Conservation (phyloP, 2,113 vertebrate species). For the Sterrhoptilus dennistouni region DNA sequence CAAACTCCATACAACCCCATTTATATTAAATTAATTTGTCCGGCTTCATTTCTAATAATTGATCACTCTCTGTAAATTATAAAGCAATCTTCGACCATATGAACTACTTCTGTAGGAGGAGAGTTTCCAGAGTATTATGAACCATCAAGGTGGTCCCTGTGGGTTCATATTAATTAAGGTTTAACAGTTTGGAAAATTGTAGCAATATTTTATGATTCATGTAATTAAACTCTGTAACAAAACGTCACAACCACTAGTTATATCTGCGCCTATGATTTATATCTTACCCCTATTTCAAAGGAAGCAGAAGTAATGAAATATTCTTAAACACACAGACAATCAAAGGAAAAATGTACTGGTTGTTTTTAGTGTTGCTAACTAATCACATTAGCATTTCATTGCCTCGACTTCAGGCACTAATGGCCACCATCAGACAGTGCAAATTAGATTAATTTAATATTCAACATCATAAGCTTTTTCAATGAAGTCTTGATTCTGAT, state of each 20-base stretch:
- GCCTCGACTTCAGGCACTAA: constrained; percentile 22
- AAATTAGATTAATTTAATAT: constrained; percentile 58
- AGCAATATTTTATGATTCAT: constrained; percentile 85
- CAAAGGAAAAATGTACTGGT: constrained; percentile 41
- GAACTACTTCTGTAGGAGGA: constrained; percentile 64
- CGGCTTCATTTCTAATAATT: constrained; percentile 83
- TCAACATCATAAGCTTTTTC: constrained; percentile 53
- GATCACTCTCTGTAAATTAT: constrained; percentile 79
- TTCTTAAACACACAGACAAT: constrained; percentile 62
- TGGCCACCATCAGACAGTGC: constrained; percentile 41
- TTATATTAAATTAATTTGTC: constrained; percentile 98
- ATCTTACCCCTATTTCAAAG: constrained; percentile 72
- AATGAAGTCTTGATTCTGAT: constrained; percentile 21
- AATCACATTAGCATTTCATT: constrained; percentile 42
- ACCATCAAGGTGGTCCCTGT: constrained; percentile 78
- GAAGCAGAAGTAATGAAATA: constrained; percentile 73
- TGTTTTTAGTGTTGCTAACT: constrained; percentile 34
- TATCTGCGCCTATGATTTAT: constrained; percentile 80
- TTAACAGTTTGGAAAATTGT: constrained; percentile 85
- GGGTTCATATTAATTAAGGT: constrained; percentile 84
- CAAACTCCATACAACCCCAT: constrained; percentile 90
- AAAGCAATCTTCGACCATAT: constrained; percentile 65
- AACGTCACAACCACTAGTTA: constrained; percentile 79
- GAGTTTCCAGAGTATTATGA: constrained; percentile 73
- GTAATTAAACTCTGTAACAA: constrained; percentile 83